Base-by-base conservation (phyloP, 92 coral and sea anemone species). In the Chrysogorgia sp. region DNA sequence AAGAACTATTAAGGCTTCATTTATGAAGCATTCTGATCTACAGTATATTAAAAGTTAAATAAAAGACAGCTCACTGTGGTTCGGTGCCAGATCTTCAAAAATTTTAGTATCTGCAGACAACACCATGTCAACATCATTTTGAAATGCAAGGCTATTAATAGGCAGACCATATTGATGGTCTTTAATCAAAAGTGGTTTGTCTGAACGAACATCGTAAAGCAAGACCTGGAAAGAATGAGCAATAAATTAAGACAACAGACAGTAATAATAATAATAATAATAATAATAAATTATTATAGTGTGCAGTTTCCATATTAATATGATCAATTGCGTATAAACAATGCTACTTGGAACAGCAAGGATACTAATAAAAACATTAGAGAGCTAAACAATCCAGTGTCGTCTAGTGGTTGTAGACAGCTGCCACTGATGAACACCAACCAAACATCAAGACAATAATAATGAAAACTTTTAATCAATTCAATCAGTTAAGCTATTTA, bases 151-250 rank as follows among this genome's bases (percentile, higher is more conserved):
- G 12, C 92, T 91, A 72, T 91, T 93, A 86, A 93, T 93, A n/a
- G 98, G 98, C 59, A 93, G 76, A 9, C 98, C 98, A 74, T 93
- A 93, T 76, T 89, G 98, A 45, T 93, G 98, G 77, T 93, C 98
- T 67, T 93, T 93, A 34, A 89, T 80, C 14, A 93, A 74, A 10
- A 93, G 63, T 17, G 97, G 98, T 32, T 91, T 88, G 58, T 84
- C 92, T 59, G 98, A 88, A 34, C 98, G 92, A 34, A 93, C 83
- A 63, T 93, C 98, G 56, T 93, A 93, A 85, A 93, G 41, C 61
- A 93, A 37, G 12, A 93, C 96, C 97, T 92, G 72, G 7, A 61
- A 30, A 60, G 19, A 22, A 24, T n/a, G 53, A 28, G 47, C 19
- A 14, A 32, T 17, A 22, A 40, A 66, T 37, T 60, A 24, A 13